Percentiles rank a stretch among this genome's conserved stretches.
These are phyloP conservation scores for Drosophila greeni DNA, from an alignment of 2,888 invertebrate species.

Conservation along the genomic window DNA sequence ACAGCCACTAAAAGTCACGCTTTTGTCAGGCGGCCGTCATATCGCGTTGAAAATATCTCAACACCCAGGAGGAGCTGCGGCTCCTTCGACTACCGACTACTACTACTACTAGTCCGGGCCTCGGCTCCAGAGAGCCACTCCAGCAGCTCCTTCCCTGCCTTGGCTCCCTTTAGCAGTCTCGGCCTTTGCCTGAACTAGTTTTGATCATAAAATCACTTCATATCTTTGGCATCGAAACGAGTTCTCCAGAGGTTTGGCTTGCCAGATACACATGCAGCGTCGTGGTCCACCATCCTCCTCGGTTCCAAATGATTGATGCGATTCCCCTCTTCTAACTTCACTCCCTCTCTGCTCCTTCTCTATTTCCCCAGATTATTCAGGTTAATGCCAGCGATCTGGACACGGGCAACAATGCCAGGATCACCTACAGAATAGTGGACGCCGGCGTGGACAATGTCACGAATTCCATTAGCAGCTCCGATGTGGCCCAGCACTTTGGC, in stretches of 20 bases:
- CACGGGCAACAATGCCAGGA: slow-evolving; percentile 95
- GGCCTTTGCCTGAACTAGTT: slow-evolving; percentile 61
- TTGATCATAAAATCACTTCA: slow-evolving; percentile 74
- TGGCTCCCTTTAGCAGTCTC: slow-evolving; percentile 2
- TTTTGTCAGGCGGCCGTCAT: slow-evolving; percentile 74
- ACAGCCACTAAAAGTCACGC: slow-evolving; percentile 76
- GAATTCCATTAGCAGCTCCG: slow-evolving; percentile 52
- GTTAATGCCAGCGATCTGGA: slow-evolving; percentile 95
- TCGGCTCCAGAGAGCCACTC: slow-evolving; percentile 4
- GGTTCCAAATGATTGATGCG: slow-evolving; percentile 66
- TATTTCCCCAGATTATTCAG: slow-evolving; percentile 84
- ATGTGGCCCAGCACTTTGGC: slow-evolving; percentile 85
- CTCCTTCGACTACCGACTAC: slow-evolving; percentile 4
- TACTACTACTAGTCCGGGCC: neutral
- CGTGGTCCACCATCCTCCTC: slow-evolving; percentile 50
- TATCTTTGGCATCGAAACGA: slow-evolving; percentile 66
- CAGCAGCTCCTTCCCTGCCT: slow-evolving; percentile 2
- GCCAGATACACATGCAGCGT: slow-evolving; percentile 27
- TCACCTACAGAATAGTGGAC: slow-evolving; percentile 88
- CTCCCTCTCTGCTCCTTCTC: slow-evolving; percentile 7
- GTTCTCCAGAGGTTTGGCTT: slow-evolving; percentile 19
- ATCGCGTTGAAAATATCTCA: slow-evolving; percentile 73
- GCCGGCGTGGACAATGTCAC: slow-evolving; percentile 55
- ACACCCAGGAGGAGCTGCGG: slow-evolving; percentile 57
- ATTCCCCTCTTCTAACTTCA: slow-evolving; percentile 46